These are phyloP conservation scores for Homarus gammarus DNA, from an alignment of 2,888 invertebrate species.

Conservation along the genomic window DNA sequence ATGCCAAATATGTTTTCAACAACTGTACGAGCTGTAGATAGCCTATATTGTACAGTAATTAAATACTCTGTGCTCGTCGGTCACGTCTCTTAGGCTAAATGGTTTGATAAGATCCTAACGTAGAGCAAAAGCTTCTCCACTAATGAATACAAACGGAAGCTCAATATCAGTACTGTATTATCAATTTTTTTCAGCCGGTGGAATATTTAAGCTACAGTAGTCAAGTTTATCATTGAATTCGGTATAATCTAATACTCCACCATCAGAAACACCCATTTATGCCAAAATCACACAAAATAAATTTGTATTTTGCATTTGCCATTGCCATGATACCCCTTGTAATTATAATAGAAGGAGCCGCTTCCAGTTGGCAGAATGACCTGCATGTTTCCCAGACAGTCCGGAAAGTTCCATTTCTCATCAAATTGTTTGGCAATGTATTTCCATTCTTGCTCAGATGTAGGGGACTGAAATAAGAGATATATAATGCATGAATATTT, in stretches of 20 bases:
- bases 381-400: conserved; percentile 12
- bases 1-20: too few species aligned
- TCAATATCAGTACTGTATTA: not conserved
- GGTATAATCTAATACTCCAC: conserved; percentile 25
- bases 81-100: too few species aligned
- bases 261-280: conserved; percentile 39
- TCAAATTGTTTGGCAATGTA: conserved; percentile 9
- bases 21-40: too few species aligned
- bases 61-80: too few species aligned
- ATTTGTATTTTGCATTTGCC: conserved; percentile 39
- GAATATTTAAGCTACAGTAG: not conserved
- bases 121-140: conserved; percentile 24
- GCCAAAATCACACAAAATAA: conserved; percentile 29
- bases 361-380: conserved; percentile 1
- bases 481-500: not conserved
- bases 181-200: not conserved
- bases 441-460: conserved; percentile 34
- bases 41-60: too few species aligned
- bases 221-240: not conserved
- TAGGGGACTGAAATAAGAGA: conserved; percentile 33
- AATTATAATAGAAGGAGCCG: conserved; percentile 33
- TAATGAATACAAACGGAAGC: conserved; percentile 23
- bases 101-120: conserved; percentile 18
- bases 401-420: conserved; percentile 23
- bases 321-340: conserved; percentile 30